A percentile compares a stretch with the other conserved stretches of the same genome.
Evolutionary conservation across 2,113 vertebrate species (phyloP).

Genomic region (Xiphophorus maculatus): DNA sequence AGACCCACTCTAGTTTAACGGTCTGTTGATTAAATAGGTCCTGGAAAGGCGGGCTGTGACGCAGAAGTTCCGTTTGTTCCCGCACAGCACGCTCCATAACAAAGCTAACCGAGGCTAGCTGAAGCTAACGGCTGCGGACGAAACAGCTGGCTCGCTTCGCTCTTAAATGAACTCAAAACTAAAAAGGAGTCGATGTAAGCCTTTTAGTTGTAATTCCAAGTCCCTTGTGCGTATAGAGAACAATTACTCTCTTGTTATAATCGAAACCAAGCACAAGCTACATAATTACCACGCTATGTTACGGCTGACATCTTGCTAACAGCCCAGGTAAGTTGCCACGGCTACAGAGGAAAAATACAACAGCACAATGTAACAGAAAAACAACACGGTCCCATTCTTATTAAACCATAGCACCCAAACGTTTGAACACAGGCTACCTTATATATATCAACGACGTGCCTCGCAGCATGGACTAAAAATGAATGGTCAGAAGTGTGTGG

Average conservation of each 20-base stretch:
- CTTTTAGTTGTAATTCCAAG: background rate
- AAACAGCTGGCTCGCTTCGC: background rate
- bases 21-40: background rate
- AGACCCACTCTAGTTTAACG: slow-evolving; percentile 6
- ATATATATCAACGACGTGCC: background rate
- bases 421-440: background rate
- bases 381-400: fast-evolving
- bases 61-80: slow-evolving; percentile 35
- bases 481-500: background rate
- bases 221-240: background rate
- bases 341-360: fast-evolving
- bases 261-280: background rate
- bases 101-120: background rate
- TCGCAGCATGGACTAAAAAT: background rate
- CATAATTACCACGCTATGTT: background rate
- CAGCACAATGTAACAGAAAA: fast-evolving
- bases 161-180: too few species aligned
- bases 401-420: too few species aligned
- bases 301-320: slow-evolving; percentile 12
- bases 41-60: slow-evolving; percentile 60
- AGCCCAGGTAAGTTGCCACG: too few species aligned
- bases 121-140: background rate
- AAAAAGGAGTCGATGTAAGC: too few species aligned
- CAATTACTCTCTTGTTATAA: background rate
- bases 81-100: slow-evolving; percentile 20